These are phyloP conservation scores for Silurus lanzhouensis DNA, from an alignment of 2,797 vertebrate species.

Conservation along the genomic window DNA sequence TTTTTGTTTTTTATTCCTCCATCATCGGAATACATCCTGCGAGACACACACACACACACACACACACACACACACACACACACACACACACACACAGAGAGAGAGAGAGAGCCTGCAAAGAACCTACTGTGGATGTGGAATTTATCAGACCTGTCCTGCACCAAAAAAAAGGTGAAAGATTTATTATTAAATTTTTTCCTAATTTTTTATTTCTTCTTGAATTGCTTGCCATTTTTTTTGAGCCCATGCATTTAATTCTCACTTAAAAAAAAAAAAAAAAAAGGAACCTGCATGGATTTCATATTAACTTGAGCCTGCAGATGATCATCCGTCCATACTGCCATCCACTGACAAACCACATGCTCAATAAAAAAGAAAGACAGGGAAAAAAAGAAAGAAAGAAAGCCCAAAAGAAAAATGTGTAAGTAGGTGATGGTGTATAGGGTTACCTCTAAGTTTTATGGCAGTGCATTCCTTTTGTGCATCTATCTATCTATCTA, in stretches of 20 bases:
- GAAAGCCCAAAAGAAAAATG: background rate
- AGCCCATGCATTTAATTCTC: conserved; percentile 33
- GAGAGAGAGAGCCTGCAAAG: background rate
- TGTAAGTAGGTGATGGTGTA: conserved; percentile 41
- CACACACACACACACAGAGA: no score
- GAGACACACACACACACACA: no score
- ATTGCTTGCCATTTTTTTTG: background rate
- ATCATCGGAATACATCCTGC: conserved; percentile 40
- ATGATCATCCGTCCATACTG: conserved; percentile 39
- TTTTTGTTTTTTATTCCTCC: background rate
- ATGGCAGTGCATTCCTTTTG: background rate
- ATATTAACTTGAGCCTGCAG: conserved; percentile 54
- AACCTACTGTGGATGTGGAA: conserved; percentile 42
- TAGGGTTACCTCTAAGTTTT: background rate
- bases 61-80: no score
- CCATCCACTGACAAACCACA: conserved; percentile 15
- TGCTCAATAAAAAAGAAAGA: background rate
- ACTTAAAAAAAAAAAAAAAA: background rate
- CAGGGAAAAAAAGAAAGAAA: background rate
- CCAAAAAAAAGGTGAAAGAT: conserved; percentile 33
- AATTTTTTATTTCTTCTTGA: background rate
- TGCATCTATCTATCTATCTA: conserved; percentile 29
- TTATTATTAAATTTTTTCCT: background rate
- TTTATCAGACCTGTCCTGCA: conserved; percentile 33
- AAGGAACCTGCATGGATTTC: conserved; percentile 55